Conservation (phyloP, 2,797 vertebrate genomes). For the Glyptemys insculpta region DNA sequence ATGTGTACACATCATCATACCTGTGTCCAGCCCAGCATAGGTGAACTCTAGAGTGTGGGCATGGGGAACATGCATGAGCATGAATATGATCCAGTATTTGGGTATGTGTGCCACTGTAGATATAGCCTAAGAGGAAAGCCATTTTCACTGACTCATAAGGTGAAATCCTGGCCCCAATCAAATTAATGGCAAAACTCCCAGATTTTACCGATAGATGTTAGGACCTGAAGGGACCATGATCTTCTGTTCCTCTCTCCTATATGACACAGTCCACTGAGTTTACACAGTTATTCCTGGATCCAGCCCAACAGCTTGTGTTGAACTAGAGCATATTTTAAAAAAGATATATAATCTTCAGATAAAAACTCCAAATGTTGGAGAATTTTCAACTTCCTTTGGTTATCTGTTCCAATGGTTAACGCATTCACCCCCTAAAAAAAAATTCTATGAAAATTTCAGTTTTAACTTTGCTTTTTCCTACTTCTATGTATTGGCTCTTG, state of each 20-base stretch:
- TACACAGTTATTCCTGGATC: neutral
- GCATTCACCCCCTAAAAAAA: neutral
- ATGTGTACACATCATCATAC: no score
- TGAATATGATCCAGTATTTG: no score
- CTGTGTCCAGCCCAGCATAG: no score
- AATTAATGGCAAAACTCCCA: neutral
- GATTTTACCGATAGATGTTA: neutral
- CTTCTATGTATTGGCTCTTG: neutral
- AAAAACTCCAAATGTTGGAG: neutral
- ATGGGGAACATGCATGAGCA: no score
- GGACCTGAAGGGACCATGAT: neutral
- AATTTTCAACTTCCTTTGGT: rapidly evolving
- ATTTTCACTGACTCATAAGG: neutral
- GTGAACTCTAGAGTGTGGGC: no score
- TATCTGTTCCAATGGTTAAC: neutral
- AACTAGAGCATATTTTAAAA: neutral
- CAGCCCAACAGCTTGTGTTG: neutral
- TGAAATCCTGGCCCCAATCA: neutral
- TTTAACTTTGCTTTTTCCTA: neutral
- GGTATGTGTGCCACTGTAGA: no score
- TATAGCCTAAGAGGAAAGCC: neutral
- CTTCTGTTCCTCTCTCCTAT: neutral
- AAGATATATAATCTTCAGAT: neutral
- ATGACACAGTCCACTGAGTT: neutral
- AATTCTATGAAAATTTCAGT: neutral